Evolutionary conservation across 2,797 vertebrate species (phyloP).

Genomic region (Allenopithecus nigroviridis): DNA sequence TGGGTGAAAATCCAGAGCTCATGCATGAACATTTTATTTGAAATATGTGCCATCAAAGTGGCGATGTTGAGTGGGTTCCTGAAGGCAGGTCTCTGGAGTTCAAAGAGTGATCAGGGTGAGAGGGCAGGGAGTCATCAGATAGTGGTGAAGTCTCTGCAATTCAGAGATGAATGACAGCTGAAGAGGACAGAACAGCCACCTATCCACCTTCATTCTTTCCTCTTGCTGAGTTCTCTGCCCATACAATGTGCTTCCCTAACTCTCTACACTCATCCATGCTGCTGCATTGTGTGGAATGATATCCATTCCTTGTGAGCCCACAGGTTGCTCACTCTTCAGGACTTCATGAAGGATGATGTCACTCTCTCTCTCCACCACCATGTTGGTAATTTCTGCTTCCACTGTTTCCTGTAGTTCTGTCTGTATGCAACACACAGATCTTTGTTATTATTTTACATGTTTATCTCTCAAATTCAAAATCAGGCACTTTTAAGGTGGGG

Average conservation of each 20-base stretch:
- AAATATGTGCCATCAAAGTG: too few species aligned
- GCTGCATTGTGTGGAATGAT: fast-evolving
- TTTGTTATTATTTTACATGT: fast-evolving
- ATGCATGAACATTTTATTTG: fast-evolving
- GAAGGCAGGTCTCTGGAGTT: fast-evolving
- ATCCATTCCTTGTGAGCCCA: fast-evolving
- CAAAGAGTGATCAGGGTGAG: fast-evolving
- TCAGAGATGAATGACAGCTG: fast-evolving
- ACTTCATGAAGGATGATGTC: fast-evolving
- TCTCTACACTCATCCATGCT: fast-evolving
- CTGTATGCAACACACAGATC: fast-evolving
- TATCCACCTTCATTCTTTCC: fast-evolving
- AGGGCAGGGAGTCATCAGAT: fast-evolving
- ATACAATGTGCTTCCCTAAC: fast-evolving
- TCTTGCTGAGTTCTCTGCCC: fast-evolving
- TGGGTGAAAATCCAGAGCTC: too few species aligned
- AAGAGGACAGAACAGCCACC: too few species aligned
- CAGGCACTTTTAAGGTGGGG: background rate
- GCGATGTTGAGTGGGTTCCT: fast-evolving
- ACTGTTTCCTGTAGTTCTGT: fast-evolving
- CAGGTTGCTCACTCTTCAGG: fast-evolving
- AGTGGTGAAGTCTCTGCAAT: fast-evolving
- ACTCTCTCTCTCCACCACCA: fast-evolving
- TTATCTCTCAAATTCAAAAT: background rate
- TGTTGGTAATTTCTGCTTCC: fast-evolving